Evolutionary conservation across 2,797 vertebrate species (phyloP), one percentile per base, ranked within the genome.

Genomic region (Xenopus petersii): DNA sequence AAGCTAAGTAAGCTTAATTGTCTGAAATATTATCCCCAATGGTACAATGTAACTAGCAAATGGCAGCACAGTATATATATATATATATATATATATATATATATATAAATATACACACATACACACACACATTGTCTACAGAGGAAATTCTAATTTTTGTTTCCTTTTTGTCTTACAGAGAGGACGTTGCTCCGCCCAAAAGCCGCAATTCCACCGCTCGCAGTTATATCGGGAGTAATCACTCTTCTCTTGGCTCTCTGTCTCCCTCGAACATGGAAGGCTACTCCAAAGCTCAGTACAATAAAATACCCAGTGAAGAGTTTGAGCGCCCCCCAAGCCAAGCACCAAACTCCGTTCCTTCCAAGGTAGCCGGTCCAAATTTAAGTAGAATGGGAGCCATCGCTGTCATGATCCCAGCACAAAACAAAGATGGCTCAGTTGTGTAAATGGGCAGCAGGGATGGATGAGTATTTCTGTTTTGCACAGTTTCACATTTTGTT

Each of bases 321-420:
- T 94, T 83, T n/a, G 96, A 98, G 17, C 89, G 88, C 12, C 80
- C 92, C 48, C 87, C 94, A 5, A 91, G 90, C 86, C 94, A 93
- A 65, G 89, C 74, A 10, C 91, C 93, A 1, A 82, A 86, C 75
- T 93, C 93, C 76, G 81, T 87, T 10, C 83, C 88, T 10, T 73
- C 86, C 85, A 96, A 90, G 90, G 94, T 97, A 93, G 93, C 90
- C 0, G 96, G 92, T 80, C 94, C 94, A 85, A 99, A 97, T 87
- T 94, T 99, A 82, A 98, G 94, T 85, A 95, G 97, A 87, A 98
- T 99, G 97, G 97, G 97, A 62, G 97, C 89, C 67, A 90, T 99
- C 81, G 91, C 97, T 0, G 97, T 99, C 86, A 99, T 99, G 97
- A 94, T 98, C 80, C 95, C 97, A 70, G 97, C 97, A 71, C 97